Evolutionary conservation across 2,797 vertebrate species (phyloP).

Genomic region (Dipus sagitta): DNA sequence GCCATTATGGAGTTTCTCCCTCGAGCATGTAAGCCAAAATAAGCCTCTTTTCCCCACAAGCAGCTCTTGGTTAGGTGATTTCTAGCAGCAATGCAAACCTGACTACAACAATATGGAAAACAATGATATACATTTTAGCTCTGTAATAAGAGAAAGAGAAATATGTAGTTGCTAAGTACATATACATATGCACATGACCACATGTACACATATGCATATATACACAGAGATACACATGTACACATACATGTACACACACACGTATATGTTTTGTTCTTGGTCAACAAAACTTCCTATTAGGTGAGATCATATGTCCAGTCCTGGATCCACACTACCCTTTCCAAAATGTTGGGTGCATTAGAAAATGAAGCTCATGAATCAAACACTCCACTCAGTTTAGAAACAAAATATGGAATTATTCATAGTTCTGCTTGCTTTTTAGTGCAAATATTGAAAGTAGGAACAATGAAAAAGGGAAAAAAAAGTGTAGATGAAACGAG

Average conservation of each 20-base stretch:
- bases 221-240: too few relatives aligned
- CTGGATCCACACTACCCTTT: background rate
- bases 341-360: background rate
- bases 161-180: background rate
- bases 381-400: background rate
- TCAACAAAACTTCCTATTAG: background rate
- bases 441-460: conserved; percentile 10
- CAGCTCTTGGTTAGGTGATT: too few relatives aligned
- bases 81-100: too few relatives aligned
- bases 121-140: background rate
- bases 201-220: background rate
- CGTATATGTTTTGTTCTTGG: background rate
- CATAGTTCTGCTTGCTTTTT: background rate
- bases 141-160: background rate
- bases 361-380: background rate
- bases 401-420: conserved; percentile 6
- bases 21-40: too few relatives aligned
- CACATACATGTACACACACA: background rate
- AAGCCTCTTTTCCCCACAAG: too few relatives aligned
- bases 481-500: background rate
- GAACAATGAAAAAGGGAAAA: background rate
- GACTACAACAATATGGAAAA: background rate
- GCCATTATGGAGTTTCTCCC: too few relatives aligned
- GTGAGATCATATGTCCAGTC: background rate
- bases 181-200: background rate